These are phyloP conservation scores for Stenotaenia linearis DNA, from an alignment of 2,888 invertebrate genomes.

Conservation along the genomic window DNA sequence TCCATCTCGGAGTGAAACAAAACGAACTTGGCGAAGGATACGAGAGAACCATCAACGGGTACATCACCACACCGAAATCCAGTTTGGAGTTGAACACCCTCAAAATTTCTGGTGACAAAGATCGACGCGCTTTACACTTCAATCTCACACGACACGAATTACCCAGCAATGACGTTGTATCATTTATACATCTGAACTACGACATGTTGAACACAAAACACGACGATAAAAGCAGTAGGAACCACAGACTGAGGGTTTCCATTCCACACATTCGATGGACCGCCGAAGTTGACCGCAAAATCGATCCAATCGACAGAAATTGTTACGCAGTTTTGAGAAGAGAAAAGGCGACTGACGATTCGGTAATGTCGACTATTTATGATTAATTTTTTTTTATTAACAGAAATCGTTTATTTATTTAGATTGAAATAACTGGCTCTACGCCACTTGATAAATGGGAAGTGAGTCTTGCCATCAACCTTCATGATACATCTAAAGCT, in stretches of 20 bases:
- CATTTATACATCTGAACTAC: constrained; percentile 3
- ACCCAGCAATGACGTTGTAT: neutral
- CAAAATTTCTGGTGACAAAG: neutral
- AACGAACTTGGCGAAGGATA: neutral
- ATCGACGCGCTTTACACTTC: neutral
- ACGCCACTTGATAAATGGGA: neutral
- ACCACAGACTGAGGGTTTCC: neutral
- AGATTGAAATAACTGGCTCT: neutral
- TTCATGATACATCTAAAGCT: neutral
- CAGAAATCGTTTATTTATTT: too few species aligned
- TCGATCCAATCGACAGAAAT: neutral
- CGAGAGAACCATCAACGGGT: neutral
- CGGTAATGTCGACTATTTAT: neutral
- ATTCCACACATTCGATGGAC: constrained; percentile 27
- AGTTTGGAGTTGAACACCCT: constrained; percentile 5
- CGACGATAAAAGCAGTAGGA: neutral
- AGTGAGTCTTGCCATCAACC: neutral
- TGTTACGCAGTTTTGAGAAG: neutral
- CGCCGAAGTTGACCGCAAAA: neutral
- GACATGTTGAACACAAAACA: neutral
- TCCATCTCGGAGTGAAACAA: neutral
- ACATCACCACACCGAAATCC: neutral
- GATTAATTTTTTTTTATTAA: neutral
- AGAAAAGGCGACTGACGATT: neutral
- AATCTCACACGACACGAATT: neutral